These are phyloP conservation scores for Fistularia commersonii DNA, from an alignment of 2,797 vertebrate genomes.

Conservation along the genomic window DNA sequence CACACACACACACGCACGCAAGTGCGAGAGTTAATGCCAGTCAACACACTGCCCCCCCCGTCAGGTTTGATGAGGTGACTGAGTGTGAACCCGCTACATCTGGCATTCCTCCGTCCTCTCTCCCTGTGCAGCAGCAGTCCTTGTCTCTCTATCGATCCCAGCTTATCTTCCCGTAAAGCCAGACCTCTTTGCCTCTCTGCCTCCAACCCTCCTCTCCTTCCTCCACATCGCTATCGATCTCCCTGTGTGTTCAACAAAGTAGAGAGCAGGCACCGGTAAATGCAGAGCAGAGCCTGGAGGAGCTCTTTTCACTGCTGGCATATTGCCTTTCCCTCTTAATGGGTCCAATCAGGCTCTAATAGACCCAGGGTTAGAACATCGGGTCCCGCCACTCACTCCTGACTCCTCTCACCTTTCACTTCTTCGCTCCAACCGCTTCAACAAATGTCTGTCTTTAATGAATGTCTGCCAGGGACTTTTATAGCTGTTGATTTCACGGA, in stretches of 20 bases:
- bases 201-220: conserved; percentile 21
- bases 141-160: conserved; percentile 64
- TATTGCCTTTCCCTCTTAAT: conserved; percentile 58
- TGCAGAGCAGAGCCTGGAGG: conserved; percentile 40
- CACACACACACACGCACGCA: conserved; percentile 11
- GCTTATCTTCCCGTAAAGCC: conserved; percentile 71
- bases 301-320: conserved; percentile 7
- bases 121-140: conserved; percentile 40
- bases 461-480: conserved; percentile 26
- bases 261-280: conserved; percentile 56
- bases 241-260: conserved; percentile 53
- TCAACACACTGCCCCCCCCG: conserved; percentile 14
- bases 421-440: conserved; percentile 1
- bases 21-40: background rate
- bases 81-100: conserved; percentile 29
- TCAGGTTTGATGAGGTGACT: conserved; percentile 44
- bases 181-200: conserved; percentile 28
- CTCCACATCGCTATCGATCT: conserved; percentile 58
- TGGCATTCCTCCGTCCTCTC: conserved; percentile 57
- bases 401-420: conserved; percentile 43
- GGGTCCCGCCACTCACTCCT: conserved; percentile 19
- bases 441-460: conserved; percentile 21
- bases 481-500: conserved; percentile 42
- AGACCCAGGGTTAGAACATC: conserved; percentile 41
- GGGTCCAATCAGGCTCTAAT: conserved; percentile 59